These are phyloP conservation scores for Paradisaea rubra DNA, from an alignment of 2,113 vertebrate species.

Conservation along the genomic window DNA sequence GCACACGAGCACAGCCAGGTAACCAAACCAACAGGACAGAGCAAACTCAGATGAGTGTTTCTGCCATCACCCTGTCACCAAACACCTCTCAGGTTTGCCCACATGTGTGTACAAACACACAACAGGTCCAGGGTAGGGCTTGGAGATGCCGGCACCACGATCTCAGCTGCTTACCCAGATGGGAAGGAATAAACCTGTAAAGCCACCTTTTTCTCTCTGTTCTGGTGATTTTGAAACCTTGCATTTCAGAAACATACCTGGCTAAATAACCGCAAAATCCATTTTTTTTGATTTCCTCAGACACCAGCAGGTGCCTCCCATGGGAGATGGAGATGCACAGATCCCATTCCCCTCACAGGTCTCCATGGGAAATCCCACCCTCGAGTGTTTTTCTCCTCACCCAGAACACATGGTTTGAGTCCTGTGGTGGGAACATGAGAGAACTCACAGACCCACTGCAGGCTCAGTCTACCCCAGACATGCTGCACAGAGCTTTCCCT, in stretches of 20 bases:
- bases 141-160: accelerated
- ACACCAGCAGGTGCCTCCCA: accelerated
- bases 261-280: neutral
- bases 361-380: accelerated
- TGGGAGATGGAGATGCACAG: neutral
- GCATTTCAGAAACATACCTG: accelerated
- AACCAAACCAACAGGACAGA: neutral
- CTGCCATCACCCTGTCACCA: neutral
- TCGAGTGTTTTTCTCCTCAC: neutral
- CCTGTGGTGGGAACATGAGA: neutral
- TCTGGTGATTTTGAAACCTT: neutral
- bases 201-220: neutral
- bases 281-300: neutral
- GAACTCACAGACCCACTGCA: neutral
- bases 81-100: neutral
- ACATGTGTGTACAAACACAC: accelerated
- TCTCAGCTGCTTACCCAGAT: neutral
- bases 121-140: accelerated
- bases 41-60: neutral
- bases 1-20: neutral
- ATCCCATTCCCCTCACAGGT: neutral
- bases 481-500: accelerated
- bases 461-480: neutral
- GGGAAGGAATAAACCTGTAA: neutral
- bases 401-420: accelerated